Evolutionary conservation across 2,797 vertebrate species (phyloP), one percentile per base, ranked within the genome.

Genomic region (Aplochiton taeniatus): DNA sequence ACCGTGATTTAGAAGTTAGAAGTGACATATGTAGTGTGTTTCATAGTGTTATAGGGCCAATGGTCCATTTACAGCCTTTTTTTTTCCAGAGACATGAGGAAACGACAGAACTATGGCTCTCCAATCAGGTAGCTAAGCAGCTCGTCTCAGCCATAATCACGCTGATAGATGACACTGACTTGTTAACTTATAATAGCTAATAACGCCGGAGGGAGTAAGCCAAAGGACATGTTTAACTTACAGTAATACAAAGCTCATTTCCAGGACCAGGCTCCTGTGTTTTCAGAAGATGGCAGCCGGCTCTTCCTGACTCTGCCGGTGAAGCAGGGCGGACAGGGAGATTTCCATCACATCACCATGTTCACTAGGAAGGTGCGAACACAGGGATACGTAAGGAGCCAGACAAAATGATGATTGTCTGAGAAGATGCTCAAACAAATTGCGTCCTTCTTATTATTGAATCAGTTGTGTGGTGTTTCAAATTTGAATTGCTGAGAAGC

Each of bases 301-400:
- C 96, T 99, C 65, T 97, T 99, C 77, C 92, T 98, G 87, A 93
- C 92, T 0, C 93, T 96, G 52, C 97, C 97, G 0, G 93, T 97
- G 62, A 98, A 95, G 68, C 96, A 98, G 81, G 97, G 97, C 0
- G 96, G 95, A 0, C 94, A 95, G 1, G 96, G 96, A 9, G 96
- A 97, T 61, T 98, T 97, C 71, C 92, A 96, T 71, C 97, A 99
- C 87, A 90, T 98, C 72, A 93, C 95, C 4, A 98, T 98, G 97
- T 95, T 98, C 84, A 88, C 88, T n/a, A 89, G 89, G 45, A 95
- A 96, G 95, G 97, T 98, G 80, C 87, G 87, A 45, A 41, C 31
- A 6, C 31, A 6, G 31, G 31, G 6, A 31, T 6, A 31, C 31
- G 31, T 6, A 31, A 31, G 3, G 31, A 31, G 31, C 31, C 31